Conservation (phyloP, 2,797 vertebrate genomes). For the Enteromius afrohamiltoni region DNA sequence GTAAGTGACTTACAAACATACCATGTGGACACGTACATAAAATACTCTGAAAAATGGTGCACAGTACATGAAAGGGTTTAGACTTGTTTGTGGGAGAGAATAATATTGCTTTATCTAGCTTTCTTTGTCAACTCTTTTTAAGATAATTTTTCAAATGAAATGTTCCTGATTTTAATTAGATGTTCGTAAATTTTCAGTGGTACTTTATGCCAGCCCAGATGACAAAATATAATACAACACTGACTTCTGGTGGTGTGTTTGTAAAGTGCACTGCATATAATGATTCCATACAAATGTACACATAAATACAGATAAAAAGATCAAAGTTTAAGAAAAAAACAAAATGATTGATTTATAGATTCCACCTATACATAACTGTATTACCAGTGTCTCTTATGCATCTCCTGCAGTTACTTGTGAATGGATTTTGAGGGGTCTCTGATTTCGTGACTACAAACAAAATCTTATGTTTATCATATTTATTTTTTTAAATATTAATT, state of each 20-base stretch:
- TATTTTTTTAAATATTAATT: too few species aligned
- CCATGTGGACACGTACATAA: background rate
- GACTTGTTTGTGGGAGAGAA: background rate
- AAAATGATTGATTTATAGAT: background rate
- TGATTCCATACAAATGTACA: background rate
- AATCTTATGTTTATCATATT: too few species aligned
- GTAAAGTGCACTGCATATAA: constrained; percentile 13
- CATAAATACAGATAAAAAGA: background rate
- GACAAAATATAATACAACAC: constrained; percentile 71
- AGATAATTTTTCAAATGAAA: too few species aligned
- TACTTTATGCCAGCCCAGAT: background rate
- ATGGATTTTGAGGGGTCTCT: background rate
- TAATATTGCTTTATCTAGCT: background rate
- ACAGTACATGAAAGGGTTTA: background rate
- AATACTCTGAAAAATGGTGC: background rate
- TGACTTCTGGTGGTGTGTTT: constrained; percentile 74
- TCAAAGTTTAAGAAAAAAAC: background rate
- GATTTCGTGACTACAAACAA: background rate
- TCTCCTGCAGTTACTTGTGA: background rate
- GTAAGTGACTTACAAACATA: background rate
- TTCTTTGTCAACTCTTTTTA: background rate
- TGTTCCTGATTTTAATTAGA: background rate
- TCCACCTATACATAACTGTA: constrained; percentile 8
- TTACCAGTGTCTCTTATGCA: background rate
- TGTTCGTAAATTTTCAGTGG: background rate